phyloP scores from a whole-genome alignment of 2,797 vertebrate genomes.

The Peromyscus aztecus region DNA sequence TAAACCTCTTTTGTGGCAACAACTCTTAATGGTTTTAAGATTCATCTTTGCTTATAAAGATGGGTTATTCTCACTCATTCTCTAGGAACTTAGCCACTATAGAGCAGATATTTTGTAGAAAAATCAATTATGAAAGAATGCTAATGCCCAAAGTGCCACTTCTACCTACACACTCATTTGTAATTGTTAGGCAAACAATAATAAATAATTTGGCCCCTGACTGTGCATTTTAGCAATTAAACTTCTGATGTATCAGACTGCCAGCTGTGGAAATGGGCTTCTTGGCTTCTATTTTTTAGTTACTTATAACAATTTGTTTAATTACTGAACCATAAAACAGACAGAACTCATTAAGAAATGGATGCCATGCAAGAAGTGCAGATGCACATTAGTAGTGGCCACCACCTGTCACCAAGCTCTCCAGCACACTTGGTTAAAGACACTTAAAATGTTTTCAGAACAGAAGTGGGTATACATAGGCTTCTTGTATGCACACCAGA shows the following conservation, averaged over 20 bases:
- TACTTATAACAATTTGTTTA: constrained; percentile 77
- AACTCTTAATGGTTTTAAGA: constrained; percentile 19
- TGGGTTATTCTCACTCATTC: background rate
- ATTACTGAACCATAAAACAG: constrained; percentile 76
- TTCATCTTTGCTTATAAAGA: constrained; percentile 27
- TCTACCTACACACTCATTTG: constrained; percentile 54
- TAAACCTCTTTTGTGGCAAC: constrained; percentile 6
- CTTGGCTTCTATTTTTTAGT: constrained; percentile 72
- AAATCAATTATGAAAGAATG: constrained; percentile 61
- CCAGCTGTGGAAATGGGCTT: constrained; percentile 69
- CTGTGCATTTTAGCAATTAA: constrained; percentile 75
- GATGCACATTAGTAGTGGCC: constrained; percentile 51
- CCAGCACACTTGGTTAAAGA: background rate
- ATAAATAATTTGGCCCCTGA: constrained; percentile 75
- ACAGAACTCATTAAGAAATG: constrained; percentile 72
- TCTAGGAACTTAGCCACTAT: background rate
- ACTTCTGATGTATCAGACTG: constrained; percentile 69
- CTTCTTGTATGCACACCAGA: background rate
- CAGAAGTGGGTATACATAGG: background rate
- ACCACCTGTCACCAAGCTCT: constrained; percentile 28
- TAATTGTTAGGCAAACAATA: constrained; percentile 74
- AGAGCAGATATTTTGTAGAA: background rate
- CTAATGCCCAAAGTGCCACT: constrained; percentile 53
- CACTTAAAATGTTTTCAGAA: background rate
- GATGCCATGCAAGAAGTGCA: background rate